Base-by-base conservation (phyloP, 2,113 vertebrate species). In the Xenus cinereus region DNA sequence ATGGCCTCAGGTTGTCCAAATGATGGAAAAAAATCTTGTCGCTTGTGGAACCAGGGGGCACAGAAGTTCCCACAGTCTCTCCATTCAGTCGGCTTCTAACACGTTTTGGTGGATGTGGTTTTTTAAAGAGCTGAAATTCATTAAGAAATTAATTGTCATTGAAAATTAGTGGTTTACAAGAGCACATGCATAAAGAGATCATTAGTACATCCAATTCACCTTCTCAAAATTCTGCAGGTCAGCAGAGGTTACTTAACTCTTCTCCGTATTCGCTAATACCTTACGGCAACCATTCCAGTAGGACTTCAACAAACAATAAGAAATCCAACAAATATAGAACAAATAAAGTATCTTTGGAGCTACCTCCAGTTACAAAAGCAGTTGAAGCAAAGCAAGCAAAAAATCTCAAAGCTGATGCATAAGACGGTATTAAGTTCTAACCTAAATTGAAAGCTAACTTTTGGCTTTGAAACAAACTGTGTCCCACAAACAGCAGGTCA, bases 1-100 rank as follows among this genome's bases (percentile, higher is more conserved):
- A 99, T 26, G 99, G 99, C 69, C 99, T 94, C 81, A 99, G 95
- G 89, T 99, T 99, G 98, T 99, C 99, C 91, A 99, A 98, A 73
- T 99, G 99, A 95, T 99, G 99, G 97, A 99, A 99, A 95, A 99
- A 99, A 97, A 99, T 99, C 98, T 99, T 99, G 98, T 99, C 99
- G 22, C 97, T 87, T 20, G 98, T 98, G 94, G 98, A 98, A 75
- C 98, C 99, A 4, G 98, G 97, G 8, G 97, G 98, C 56, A 97
- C 57, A n/a, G 98, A 99, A 46, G 98, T 22, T 20, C 98, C 98
- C 2, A 96, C 91, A 3, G 84, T n/a, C 73, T 99, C 99, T 21
- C 99, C 99, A 1, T 99, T 99, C 51, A 98, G 96, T 74, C 98
- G 98, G 78, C 99, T 98, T 78, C 99, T 98, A 1, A 99, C 99